These are phyloP conservation scores for Riptortus pedestris DNA, from an alignment of 1,140 invertebrate species.

Conservation along the genomic window DNA sequence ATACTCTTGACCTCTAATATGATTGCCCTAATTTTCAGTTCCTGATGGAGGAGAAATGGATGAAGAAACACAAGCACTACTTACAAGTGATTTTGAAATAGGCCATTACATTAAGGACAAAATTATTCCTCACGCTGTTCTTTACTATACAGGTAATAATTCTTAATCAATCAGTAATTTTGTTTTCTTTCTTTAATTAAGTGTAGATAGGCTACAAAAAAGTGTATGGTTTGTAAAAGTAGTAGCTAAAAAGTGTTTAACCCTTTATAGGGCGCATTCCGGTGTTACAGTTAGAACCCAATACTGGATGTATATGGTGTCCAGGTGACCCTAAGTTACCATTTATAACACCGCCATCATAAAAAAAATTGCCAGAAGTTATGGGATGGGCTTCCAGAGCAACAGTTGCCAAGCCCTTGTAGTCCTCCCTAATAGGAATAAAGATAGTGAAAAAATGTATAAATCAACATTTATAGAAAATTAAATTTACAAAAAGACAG, in stretches of 20 bases:
- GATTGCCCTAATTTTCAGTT: slow-evolving; percentile 37
- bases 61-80: slow-evolving; percentile 59
- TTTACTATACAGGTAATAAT: slow-evolving; percentile 76
- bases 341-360: too few relatives aligned
- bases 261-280: too few relatives aligned
- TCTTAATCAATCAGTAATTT: too few relatives aligned
- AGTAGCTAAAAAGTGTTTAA: too few relatives aligned
- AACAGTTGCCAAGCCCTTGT: not conserved
- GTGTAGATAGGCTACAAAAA: not conserved
- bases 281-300: too few relatives aligned
- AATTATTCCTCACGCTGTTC: slow-evolving; percentile 81
- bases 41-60: slow-evolving; percentile 59
- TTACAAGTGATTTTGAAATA: slow-evolving; percentile 92
- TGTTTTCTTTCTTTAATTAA: slow-evolving; percentile 3
- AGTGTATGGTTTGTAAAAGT: not conserved
- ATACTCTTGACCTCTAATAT: too few relatives aligned
- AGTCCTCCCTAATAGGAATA: too few relatives aligned
- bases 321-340: too few relatives aligned
- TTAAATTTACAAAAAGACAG: too few relatives aligned
- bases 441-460: too few relatives aligned
- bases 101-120: slow-evolving; percentile 93
- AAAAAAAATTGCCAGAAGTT: not conserved
- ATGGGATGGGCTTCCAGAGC: too few relatives aligned
- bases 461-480: too few relatives aligned
- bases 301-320: not conserved